phyloP scores from a whole-genome alignment of 2,113 vertebrate species.

The Otolemur garnettii region DNA sequence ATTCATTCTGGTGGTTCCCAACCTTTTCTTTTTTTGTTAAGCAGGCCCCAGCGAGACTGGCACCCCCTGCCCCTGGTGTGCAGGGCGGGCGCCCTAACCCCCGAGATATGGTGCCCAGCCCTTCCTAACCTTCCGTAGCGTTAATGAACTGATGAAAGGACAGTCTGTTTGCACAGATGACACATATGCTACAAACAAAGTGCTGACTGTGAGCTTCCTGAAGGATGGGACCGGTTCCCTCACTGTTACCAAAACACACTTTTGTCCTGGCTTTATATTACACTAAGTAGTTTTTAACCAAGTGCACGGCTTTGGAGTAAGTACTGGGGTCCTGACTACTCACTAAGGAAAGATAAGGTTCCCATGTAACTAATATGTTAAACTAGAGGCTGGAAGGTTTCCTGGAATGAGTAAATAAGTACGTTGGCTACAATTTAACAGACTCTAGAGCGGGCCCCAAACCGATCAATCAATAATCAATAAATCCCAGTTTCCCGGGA shows the following conservation, averaged over 20 bases:
- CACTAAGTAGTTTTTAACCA: neutral
- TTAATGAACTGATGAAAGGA: neutral
- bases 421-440: neutral
- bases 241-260: neutral
- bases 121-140: too few species aligned
- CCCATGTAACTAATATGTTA: neutral
- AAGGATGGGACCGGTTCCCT: neutral
- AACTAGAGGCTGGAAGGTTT: neutral
- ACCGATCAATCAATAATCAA: neutral
- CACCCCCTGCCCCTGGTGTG: too few species aligned
- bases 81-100: too few species aligned
- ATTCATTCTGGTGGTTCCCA: neutral
- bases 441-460: neutral
- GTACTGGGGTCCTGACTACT: neutral
- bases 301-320: neutral
- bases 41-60: too few species aligned
- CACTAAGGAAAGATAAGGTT: neutral
- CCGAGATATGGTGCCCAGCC: too few species aligned
- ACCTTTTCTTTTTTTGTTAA: too few species aligned
- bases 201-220: neutral
- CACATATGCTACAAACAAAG: rapidly evolving
- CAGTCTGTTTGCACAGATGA: neutral
- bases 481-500: neutral
- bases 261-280: neutral
- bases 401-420: neutral